Evolutionary conservation across 2,113 vertebrate species (phyloP).

Genomic region (Anarrhichthys ocellatus): DNA sequence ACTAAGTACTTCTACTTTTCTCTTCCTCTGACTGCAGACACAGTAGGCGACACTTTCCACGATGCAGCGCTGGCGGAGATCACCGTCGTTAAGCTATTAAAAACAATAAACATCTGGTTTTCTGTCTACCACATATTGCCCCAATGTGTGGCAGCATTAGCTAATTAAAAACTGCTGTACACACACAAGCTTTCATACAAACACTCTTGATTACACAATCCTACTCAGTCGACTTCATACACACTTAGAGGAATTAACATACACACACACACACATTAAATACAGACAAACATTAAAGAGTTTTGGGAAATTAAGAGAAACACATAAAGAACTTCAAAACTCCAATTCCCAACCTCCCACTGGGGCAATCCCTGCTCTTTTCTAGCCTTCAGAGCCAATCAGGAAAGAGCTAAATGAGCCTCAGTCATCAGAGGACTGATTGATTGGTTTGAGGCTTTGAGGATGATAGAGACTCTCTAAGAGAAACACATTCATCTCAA

Average conservation of each 20-base stretch:
- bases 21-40: constrained; percentile 41
- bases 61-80: constrained; percentile 51
- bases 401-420: constrained; percentile 71
- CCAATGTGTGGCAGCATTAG: constrained; percentile 70
- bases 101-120: constrained; percentile 78
- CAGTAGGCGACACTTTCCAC: constrained; percentile 46
- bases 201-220: constrained; percentile 51
- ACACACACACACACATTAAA: constrained; percentile 49
- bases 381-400: constrained; percentile 73
- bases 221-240: constrained; percentile 22
- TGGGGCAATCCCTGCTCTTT: constrained; percentile 71
- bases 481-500: constrained; percentile 57
- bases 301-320: constrained; percentile 76
- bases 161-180: constrained; percentile 74
- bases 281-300: constrained; percentile 74
- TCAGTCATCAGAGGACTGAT: constrained; percentile 72
- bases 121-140: constrained; percentile 69
- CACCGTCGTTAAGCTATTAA: constrained; percentile 64
- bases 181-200: constrained; percentile 35
- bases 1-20: constrained; percentile 9
- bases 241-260: constrained; percentile 32
- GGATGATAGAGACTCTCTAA: constrained; percentile 54
- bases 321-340: constrained; percentile 76
- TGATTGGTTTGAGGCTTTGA: constrained; percentile 80
- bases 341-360: constrained; percentile 75